Conservation (phyloP, 2,888 invertebrate genomes). For the Hesperia comma region DNA sequence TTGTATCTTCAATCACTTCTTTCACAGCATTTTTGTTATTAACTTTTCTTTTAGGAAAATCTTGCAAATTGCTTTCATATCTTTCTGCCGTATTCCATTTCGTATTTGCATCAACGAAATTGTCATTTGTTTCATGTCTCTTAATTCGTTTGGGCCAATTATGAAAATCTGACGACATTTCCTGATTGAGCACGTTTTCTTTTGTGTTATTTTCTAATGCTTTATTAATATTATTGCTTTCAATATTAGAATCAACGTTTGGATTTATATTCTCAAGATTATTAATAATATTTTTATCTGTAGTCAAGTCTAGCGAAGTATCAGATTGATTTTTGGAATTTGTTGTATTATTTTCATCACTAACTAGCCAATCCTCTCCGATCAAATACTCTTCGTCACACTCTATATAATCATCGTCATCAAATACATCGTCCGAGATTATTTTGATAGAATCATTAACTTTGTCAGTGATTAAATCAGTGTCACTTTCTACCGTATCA, state of each 20-base stretch:
- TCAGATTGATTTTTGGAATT: not conserved
- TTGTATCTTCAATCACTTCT: not conserved
- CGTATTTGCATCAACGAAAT: not conserved
- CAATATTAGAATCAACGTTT: not conserved
- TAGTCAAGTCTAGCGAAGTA: not conserved
- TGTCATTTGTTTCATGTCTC: not conserved
- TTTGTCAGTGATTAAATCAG: not conserved
- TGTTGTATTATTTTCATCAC: not conserved
- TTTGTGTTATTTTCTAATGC: not conserved
- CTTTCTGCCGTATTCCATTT: not conserved
- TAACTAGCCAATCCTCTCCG: not conserved
- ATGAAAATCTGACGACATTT: constrained; percentile 6
- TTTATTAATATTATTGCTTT: not conserved
- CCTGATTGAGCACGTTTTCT: not conserved
- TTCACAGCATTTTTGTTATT: not conserved
- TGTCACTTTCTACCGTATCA: not conserved
- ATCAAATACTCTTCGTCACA: not conserved
- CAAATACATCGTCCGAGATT: not conserved
- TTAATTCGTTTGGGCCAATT: constrained; percentile 7
- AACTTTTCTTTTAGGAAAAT: not conserved
- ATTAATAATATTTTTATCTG: not conserved
- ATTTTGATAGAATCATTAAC: not conserved
- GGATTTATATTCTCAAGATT: not conserved
- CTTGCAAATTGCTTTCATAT: not conserved
- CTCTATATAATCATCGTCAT: not conserved